Percentiles rank a stretch among this genome's conserved stretches.
phyloP scores from a whole-genome alignment of 2,888 invertebrate genomes.

The Neocrepidodera transversa region DNA sequence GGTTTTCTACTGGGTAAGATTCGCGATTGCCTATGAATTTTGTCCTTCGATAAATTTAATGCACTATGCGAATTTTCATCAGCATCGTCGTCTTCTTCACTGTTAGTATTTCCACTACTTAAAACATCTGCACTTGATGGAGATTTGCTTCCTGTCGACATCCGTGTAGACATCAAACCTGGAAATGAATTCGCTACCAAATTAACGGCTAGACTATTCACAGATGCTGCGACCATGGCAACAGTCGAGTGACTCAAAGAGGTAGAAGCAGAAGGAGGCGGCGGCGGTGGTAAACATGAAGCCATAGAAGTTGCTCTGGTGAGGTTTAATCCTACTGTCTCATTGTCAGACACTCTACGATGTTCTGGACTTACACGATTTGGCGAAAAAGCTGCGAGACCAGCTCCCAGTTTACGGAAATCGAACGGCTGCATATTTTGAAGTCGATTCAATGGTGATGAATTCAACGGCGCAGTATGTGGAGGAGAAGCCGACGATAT shows the following conservation, averaged over 20 bases:
- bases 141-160: conserved; percentile 64
- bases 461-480: conserved; percentile 68
- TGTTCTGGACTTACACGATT: conserved; percentile 61
- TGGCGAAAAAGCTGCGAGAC: conserved; percentile 62
- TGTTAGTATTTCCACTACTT: conserved; percentile 56
- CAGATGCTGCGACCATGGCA: conserved; percentile 72
- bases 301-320: conserved; percentile 69
- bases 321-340: conserved; percentile 66
- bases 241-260: conserved; percentile 70
- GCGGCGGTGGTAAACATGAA: conserved; percentile 67
- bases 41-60: conserved; percentile 70
- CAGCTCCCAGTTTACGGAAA: conserved; percentile 79
- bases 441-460: conserved; percentile 83
- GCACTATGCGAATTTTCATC: conserved; percentile 70
- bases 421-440: conserved; percentile 97
- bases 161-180: conserved; percentile 64
- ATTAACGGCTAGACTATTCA: conserved; percentile 63
- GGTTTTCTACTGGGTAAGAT: conserved; percentile 68
- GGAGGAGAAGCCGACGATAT: conserved; percentile 70
- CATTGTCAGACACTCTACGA: conserved; percentile 64
- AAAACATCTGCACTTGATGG: conserved; percentile 57
- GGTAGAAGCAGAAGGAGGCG: conserved; percentile 65
- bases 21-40: conserved; percentile 59
- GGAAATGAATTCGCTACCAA: conserved; percentile 70
- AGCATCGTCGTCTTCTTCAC: conserved; percentile 67